phyloP scores from a whole-genome alignment of 2,888 invertebrate genomes.

The Tigriopus californicus region DNA sequence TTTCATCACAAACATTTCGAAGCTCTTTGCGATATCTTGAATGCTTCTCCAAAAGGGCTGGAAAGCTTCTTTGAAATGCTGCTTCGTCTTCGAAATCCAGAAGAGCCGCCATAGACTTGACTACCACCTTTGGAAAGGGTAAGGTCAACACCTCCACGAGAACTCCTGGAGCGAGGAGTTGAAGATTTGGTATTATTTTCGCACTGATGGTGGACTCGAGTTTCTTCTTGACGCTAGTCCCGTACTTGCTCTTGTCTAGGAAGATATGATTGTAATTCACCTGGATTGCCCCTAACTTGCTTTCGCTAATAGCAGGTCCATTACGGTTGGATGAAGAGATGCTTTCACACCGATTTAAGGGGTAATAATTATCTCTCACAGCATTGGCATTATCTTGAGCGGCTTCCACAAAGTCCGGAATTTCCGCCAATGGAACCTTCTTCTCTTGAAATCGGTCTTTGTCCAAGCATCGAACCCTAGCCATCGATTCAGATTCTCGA shows the following conservation, averaged over 20 bases:
- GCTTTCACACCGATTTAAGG: neutral
- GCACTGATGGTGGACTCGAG: neutral
- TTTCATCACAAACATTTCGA: constrained; percentile 1
- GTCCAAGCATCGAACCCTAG: neutral
- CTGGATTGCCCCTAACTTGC: neutral
- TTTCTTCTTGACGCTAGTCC: neutral
- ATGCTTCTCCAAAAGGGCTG: neutral
- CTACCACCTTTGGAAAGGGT: neutral
- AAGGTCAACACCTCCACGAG: constrained; percentile 4
- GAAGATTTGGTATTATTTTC: neutral
- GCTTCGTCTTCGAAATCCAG: constrained; percentile 7
- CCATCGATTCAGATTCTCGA: neutral
- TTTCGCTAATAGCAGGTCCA: neutral
- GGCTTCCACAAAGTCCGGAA: neutral
- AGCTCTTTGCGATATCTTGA: neutral
- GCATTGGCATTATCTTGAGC: neutral
- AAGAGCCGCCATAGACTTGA: neutral
- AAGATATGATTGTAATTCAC: neutral
- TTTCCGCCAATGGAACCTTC: constrained; percentile 1
- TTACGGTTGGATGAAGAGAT: neutral
- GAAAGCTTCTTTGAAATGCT: neutral
- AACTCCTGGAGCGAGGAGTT: neutral
- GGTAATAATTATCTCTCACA: neutral
- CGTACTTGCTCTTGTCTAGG: neutral
- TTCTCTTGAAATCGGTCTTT: neutral